Conservation (phyloP, 2,888 invertebrate genomes). For the Hylaea fasciaria region DNA sequence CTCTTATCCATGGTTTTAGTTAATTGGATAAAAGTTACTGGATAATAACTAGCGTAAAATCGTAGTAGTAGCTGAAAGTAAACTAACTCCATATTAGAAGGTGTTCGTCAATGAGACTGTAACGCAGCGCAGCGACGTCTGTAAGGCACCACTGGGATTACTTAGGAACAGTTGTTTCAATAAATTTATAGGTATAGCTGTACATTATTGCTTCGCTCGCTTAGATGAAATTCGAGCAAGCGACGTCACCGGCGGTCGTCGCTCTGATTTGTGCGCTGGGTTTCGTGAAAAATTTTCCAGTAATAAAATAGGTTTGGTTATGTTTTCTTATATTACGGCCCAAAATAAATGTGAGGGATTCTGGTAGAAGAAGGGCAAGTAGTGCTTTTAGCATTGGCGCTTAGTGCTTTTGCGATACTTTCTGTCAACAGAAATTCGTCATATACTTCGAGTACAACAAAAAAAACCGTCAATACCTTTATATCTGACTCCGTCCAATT, state of each 20-base stretch:
- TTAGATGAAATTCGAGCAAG: not conserved
- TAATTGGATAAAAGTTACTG: no score
- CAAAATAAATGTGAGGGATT: no score
- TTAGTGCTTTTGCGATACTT: no score
- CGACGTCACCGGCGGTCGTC: not conserved
- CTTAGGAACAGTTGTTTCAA: not conserved
- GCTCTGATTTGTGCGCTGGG: not conserved
- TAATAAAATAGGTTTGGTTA: no score
- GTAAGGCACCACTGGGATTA: slow-evolving; percentile 29
- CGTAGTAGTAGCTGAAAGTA: slow-evolving; percentile 7
- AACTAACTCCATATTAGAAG: slow-evolving; percentile 25
- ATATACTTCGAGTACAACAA: no score
- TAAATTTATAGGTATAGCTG: not conserved
- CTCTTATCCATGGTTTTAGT: no score
- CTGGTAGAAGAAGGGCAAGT: no score
- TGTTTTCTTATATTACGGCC: no score
- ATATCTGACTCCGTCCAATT: no score
- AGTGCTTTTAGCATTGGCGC: no score
- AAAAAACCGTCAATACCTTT: no score
- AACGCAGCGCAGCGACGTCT: slow-evolving; percentile 33
- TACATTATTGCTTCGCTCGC: not conserved
- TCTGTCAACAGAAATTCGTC: no score
- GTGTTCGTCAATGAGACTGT: slow-evolving; percentile 40
- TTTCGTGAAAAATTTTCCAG: not conserved
- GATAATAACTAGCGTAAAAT: not conserved